Conservation (phyloP, 2,113 vertebrate genomes). For the Zosterops hypoxanthus region DNA sequence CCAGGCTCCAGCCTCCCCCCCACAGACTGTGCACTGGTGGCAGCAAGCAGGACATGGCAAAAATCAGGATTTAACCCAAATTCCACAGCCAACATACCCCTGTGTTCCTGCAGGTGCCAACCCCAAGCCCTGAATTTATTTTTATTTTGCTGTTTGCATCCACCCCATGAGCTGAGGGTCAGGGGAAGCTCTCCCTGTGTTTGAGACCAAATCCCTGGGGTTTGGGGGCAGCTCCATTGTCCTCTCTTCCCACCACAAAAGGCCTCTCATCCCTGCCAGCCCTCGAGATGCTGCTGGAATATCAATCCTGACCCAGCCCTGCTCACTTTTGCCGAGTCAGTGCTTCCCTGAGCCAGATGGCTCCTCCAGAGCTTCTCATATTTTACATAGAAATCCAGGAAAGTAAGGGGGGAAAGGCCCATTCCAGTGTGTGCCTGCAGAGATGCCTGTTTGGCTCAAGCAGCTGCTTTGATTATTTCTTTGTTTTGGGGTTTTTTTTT, state of each 20-base stretch:
- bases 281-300: slow-evolving; percentile 51
- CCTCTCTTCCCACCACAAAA: neutral
- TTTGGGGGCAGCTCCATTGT: neutral
- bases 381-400: neutral
- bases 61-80: neutral
- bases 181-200: neutral
- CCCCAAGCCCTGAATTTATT: accelerated
- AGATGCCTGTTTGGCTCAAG: neutral
- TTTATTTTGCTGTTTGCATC: neutral
- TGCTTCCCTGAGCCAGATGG: neutral
- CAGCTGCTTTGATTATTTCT: neutral
- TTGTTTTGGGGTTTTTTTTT: neutral
- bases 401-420: accelerated
- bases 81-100: neutral
- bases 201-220: neutral
- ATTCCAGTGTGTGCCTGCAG: neutral
- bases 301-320: neutral
- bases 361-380: neutral
- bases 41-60: accelerated
- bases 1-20: neutral
- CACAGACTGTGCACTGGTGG: accelerated
- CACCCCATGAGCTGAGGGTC: accelerated
- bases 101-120: accelerated
- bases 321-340: neutral
- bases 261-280: neutral